These are phyloP conservation scores for Chiropotes sagulatus DNA, from an alignment of 2,797 vertebrate species.

Conservation along the genomic window DNA sequence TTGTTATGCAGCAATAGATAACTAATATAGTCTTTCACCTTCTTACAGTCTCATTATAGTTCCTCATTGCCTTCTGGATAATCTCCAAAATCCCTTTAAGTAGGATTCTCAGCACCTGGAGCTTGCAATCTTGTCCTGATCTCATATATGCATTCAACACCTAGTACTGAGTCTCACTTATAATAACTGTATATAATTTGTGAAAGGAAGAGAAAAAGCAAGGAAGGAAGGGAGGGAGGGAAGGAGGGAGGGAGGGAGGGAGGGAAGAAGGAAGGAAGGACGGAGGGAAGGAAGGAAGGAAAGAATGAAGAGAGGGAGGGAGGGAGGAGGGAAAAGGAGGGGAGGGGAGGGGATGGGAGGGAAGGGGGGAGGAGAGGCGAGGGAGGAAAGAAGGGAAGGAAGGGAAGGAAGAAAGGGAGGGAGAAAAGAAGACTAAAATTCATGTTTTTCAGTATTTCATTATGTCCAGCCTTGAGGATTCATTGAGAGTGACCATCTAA, in stretches of 20 bases:
- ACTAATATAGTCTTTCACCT: background rate
- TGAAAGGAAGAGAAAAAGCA: background rate
- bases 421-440: background rate
- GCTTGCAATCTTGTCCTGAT: background rate
- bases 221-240: background rate
- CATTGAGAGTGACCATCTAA: background rate
- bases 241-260: too few species aligned
- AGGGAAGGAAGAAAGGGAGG: rapidly evolving
- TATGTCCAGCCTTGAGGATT: background rate
- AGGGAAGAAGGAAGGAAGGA: rapidly evolving
- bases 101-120: background rate
- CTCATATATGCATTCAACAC: background rate
- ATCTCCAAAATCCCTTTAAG: background rate
- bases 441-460: background rate
- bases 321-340: background rate
- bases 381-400: too few species aligned
- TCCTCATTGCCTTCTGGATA: background rate
- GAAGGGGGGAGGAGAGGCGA: too few species aligned
- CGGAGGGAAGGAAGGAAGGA: background rate
- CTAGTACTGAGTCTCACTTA: background rate
- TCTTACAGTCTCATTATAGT: background rate
- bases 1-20: background rate
- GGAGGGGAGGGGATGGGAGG: too few species aligned
- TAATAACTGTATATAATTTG: background rate
- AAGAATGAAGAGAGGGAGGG: too few species aligned